A percentile compares a stretch with the other conserved stretches of the same genome.
Conservation (phyloP, 2,113 vertebrate genomes). For the Heterochromis multidens region DNA sequence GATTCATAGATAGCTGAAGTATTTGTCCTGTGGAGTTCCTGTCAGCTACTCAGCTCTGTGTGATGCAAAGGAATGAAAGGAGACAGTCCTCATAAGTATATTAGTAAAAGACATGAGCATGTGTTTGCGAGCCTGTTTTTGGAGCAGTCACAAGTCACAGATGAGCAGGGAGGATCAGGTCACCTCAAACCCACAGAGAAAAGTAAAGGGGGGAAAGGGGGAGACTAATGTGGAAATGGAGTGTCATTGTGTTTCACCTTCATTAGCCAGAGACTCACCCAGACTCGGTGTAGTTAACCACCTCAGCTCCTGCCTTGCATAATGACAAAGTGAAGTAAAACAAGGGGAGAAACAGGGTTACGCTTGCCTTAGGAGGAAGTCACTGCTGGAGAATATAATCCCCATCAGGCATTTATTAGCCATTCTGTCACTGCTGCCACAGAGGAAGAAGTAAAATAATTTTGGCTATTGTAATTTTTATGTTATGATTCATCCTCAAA, state of each 20-base stretch:
- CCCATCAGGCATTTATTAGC: constrained; percentile 32
- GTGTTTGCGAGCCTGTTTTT: neutral
- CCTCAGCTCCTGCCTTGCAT: constrained; percentile 35
- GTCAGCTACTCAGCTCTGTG: neutral
- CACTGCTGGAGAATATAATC: neutral
- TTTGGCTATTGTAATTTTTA: neutral
- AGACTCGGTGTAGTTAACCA: constrained; percentile 44
- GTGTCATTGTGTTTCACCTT: constrained; percentile 67
- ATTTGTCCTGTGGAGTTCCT: neutral
- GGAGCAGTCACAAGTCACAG: constrained; percentile 29
- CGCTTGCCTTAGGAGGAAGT: constrained; percentile 1
- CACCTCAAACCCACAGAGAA: constrained; percentile 39
- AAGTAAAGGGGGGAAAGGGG: constrained; percentile 23
- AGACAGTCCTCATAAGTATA: neutral
- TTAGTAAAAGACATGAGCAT: neutral
- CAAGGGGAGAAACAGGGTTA: constrained; percentile 22
- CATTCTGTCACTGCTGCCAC: neutral
- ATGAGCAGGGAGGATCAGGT: constrained; percentile 47
- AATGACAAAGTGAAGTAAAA: constrained; percentile 51
- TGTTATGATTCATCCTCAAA: neutral
- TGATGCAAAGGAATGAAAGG: neutral
- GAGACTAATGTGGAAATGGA: constrained; percentile 57
- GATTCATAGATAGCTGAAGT: neutral
- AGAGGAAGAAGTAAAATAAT: neutral
- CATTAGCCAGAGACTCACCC: constrained; percentile 62